phyloP scores from a whole-genome alignment of 2,888 invertebrate species.

The Zootermopsis nevadensis region DNA sequence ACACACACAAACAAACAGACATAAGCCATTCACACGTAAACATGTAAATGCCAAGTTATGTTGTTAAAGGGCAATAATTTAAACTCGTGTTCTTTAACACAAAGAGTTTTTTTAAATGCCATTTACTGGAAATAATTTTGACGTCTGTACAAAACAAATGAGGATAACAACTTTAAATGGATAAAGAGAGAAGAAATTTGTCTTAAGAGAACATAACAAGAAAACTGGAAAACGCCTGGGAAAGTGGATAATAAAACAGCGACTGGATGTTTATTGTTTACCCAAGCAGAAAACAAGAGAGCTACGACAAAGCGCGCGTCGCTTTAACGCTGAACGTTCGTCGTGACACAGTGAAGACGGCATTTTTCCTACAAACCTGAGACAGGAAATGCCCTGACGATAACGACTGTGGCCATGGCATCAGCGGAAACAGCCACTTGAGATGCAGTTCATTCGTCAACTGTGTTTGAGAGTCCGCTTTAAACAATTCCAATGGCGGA shows the following conservation, averaged over 20 bases:
- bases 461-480: too few relatives aligned
- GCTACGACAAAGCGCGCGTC: not conserved
- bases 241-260: constrained; percentile 30
- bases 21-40: too few relatives aligned
- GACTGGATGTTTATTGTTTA: constrained; percentile 24
- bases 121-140: not conserved
- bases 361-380: too few relatives aligned
- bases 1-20: too few relatives aligned
- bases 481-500: too few relatives aligned
- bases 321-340: constrained; percentile 8
- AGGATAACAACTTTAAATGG: not conserved
- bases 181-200: not conserved
- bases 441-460: too few relatives aligned
- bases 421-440: too few relatives aligned
- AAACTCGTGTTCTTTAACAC: too few relatives aligned
- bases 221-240: constrained; percentile 14
- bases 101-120: not conserved
- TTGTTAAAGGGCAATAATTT: too few relatives aligned
- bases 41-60: too few relatives aligned
- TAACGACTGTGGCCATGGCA: too few relatives aligned
- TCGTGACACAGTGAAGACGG: not conserved
- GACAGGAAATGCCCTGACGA: too few relatives aligned
- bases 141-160: constrained; percentile 11
- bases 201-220: constrained; percentile 7
- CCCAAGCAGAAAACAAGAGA: constrained; percentile 34